Conservation (phyloP, 2,113 vertebrate genomes). For the Otocyon megalotis region DNA sequence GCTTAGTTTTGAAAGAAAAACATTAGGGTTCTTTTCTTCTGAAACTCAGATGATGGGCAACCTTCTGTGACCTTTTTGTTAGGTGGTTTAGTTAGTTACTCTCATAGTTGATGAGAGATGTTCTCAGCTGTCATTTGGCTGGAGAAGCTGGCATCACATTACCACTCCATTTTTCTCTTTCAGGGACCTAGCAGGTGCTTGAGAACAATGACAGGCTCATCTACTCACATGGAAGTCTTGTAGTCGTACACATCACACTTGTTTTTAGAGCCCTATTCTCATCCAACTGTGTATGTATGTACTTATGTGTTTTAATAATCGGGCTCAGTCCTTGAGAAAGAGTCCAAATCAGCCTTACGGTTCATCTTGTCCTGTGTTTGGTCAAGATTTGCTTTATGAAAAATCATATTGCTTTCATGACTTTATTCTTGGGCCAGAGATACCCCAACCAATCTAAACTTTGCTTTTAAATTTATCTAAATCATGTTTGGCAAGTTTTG, state of each 20-base stretch:
- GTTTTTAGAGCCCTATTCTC: not conserved
- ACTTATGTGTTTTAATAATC: not conserved
- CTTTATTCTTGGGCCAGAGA: not conserved
- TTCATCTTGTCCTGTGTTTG: not conserved
- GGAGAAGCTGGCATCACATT: slow-evolving; percentile 18
- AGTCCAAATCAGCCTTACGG: not conserved
- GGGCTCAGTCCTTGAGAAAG: not conserved
- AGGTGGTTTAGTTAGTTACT: not conserved
- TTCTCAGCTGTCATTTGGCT: slow-evolving; percentile 63
- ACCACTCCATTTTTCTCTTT: not conserved
- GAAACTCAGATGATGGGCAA: not conserved
- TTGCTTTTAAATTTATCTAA: slow-evolving; percentile 32
- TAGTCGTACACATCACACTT: not conserved
- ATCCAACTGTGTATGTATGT: not conserved
- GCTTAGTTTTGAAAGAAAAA: slow-evolving; percentile 35
- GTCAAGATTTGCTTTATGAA: not conserved
- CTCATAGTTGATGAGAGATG: not conserved
- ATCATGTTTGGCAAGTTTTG: not conserved
- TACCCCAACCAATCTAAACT: not conserved
- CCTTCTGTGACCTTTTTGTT: not conserved
- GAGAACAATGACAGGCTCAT: not conserved
- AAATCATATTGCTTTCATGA: slow-evolving; percentile 12
- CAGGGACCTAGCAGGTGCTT: slow-evolving; percentile 25
- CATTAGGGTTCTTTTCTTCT: not conserved
- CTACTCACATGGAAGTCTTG: not conserved